These are phyloP conservation scores for Coecobrya sp. DNA, from an alignment of 2,888 invertebrate genomes.

Conservation along the genomic window DNA sequence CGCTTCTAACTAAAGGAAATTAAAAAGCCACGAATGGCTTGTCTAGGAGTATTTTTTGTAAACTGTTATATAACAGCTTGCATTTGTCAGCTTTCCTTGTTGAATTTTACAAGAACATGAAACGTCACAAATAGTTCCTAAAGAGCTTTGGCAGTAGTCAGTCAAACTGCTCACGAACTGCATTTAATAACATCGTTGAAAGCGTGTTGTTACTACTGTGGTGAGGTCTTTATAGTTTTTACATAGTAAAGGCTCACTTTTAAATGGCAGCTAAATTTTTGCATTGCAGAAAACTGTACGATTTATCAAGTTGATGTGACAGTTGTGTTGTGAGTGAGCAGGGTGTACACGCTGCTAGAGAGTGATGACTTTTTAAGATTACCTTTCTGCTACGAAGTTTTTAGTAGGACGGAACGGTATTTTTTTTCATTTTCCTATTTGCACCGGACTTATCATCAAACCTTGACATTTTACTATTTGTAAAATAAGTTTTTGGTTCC, in stretches of 20 bases:
- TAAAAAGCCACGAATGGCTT: conserved; percentile 13
- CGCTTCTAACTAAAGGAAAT: conserved; percentile 28
- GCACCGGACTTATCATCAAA: background rate
- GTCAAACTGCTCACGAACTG: conserved; percentile 27
- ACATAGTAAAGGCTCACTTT: background rate
- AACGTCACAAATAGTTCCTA: background rate
- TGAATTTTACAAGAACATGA: background rate
- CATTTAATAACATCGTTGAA: background rate
- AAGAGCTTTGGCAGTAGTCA: conserved; percentile 7
- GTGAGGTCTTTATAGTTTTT: background rate
- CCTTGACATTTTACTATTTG: background rate
- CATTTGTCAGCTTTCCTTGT: background rate
- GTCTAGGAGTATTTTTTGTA: background rate
- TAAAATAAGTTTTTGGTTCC: background rate
- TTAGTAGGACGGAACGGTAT: background rate
- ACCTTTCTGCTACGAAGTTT: background rate
- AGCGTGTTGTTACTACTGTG: background rate
- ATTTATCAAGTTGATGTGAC: background rate
- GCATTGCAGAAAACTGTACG: background rate
- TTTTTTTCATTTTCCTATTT: background rate
- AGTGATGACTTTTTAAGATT: background rate
- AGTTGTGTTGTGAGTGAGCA: background rate
- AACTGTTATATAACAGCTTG: background rate
- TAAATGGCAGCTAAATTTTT: conserved; percentile 15
- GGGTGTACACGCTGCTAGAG: background rate